These are phyloP conservation scores for Phaonia tiefii DNA, from an alignment of 2,888 invertebrate species.

Conservation along the genomic window DNA sequence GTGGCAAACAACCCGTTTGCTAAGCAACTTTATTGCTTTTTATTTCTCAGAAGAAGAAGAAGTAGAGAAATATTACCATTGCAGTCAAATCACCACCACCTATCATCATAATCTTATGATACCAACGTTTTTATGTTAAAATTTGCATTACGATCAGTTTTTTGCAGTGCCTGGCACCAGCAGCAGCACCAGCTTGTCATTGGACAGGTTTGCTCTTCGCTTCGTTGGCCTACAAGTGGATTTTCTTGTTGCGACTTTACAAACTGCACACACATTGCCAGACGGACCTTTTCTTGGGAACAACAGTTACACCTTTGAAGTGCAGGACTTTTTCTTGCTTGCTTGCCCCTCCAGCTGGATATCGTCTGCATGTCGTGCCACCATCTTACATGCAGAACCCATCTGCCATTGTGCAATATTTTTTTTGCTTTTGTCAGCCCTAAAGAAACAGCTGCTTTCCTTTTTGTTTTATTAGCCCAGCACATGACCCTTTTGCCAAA, in stretches of 20 bases:
- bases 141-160: conserved; percentile 56
- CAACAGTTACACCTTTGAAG: too few relatives aligned
- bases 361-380: too few relatives aligned
- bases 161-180: neutral
- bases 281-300: conserved; percentile 7
- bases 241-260: conserved; percentile 24
- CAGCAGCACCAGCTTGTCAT: conserved; percentile 27
- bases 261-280: neutral
- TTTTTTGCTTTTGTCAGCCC: too few relatives aligned
- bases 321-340: too few relatives aligned
- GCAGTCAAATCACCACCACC: conserved; percentile 1
- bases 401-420: too few relatives aligned
- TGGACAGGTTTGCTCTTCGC: neutral
- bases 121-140: conserved; percentile 45
- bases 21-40: conserved; percentile 6
- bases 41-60: too few relatives aligned
- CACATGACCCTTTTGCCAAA: neutral
- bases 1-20: conserved; percentile 52
- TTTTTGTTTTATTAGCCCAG: neutral
- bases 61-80: conserved; percentile 35
- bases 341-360: neutral
- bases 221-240: neutral
- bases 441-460: neutral
- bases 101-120: conserved; percentile 6
- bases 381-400: too few relatives aligned